phyloP scores from a whole-genome alignment of 1,140 invertebrate genomes.

The Theocolax elegans region DNA sequence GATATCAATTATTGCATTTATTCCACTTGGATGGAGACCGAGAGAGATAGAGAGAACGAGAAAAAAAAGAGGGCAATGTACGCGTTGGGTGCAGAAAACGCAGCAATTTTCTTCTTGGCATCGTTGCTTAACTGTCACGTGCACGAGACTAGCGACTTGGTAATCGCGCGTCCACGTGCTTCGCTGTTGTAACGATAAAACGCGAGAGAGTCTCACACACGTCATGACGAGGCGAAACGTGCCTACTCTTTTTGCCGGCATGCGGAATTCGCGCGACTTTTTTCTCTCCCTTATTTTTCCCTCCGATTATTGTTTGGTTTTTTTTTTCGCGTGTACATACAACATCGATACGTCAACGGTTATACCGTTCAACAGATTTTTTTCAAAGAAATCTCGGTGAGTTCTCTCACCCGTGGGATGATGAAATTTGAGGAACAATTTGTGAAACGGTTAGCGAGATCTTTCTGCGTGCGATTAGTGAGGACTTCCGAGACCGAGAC shows the following conservation, averaged over 20 bases:
- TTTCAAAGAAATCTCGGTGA: too few relatives aligned
- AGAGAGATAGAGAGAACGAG: background rate
- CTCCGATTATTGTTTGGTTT: background rate
- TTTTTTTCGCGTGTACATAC: slow-evolving; percentile 6
- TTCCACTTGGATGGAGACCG: background rate
- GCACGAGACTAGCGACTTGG: background rate
- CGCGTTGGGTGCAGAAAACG: slow-evolving; percentile 2
- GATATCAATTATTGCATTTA: background rate
- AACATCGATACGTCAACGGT: too few relatives aligned
- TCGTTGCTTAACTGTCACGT: slow-evolving; percentile 18
- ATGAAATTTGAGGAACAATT: slow-evolving; percentile 9
- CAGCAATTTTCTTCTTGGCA: slow-evolving; percentile 34
- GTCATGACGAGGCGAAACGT: slow-evolving; percentile 20
- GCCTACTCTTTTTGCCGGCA: background rate
- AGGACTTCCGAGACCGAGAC: slow-evolving; percentile 1
- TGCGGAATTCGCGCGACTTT: background rate
- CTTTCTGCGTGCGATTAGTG: background rate
- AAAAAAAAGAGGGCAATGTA: slow-evolving; percentile 12
- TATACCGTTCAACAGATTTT: too few relatives aligned
- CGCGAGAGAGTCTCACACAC: too few relatives aligned
- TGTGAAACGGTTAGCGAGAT: slow-evolving; percentile 6
- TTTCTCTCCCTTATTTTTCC: background rate
- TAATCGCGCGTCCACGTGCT: slow-evolving; percentile 24
- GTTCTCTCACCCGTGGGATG: too few relatives aligned
- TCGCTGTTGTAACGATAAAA: slow-evolving; percentile 5